phyloP scores from a whole-genome alignment of 2,888 invertebrate species.

The Drosophila quinaria region DNA sequence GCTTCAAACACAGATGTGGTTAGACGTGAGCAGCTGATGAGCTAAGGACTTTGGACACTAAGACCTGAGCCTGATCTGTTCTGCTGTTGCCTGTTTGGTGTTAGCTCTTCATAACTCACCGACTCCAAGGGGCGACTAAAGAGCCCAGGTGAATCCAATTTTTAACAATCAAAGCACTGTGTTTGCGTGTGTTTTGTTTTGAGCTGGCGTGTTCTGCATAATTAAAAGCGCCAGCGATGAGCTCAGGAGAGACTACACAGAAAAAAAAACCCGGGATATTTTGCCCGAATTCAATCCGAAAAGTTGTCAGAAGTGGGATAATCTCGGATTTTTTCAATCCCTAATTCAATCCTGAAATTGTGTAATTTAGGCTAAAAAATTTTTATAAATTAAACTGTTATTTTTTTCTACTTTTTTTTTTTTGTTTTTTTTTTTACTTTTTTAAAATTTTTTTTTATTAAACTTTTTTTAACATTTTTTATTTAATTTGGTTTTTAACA shows the following conservation, averaged over 20 bases:
- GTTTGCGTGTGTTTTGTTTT: constrained; percentile 17
- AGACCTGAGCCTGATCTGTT: constrained; percentile 17
- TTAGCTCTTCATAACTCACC: constrained; percentile 44
- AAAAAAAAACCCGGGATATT: too few species aligned
- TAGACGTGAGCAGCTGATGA: constrained; percentile 35
- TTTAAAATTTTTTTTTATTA: too few species aligned
- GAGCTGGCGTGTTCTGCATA: constrained; percentile 64
- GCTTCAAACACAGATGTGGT: constrained; percentile 31
- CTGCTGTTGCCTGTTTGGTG: neutral
- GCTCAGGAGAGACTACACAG: constrained; percentile 13
- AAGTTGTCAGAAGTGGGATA: too few species aligned
- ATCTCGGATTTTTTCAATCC: too few species aligned
- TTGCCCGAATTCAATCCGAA: too few species aligned
- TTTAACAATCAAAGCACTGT: constrained; percentile 8
- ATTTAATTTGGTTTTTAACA: too few species aligned
- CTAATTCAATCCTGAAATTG: too few species aligned
- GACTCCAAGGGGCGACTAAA: constrained; percentile 14
- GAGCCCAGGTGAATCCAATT: constrained; percentile 40
- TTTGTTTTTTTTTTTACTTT: too few species aligned
- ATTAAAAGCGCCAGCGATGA: constrained; percentile 42
- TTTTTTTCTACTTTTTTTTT: too few species aligned
- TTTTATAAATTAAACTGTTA: too few species aligned
- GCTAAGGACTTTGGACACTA: constrained; percentile 35
- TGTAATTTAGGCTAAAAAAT: too few species aligned
- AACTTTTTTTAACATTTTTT: too few species aligned